Percentiles rank a stretch among this genome's conserved stretches.
Evolutionary conservation across 1,140 invertebrate species (phyloP).

Genomic region (Drosophila suzukii): DNA sequence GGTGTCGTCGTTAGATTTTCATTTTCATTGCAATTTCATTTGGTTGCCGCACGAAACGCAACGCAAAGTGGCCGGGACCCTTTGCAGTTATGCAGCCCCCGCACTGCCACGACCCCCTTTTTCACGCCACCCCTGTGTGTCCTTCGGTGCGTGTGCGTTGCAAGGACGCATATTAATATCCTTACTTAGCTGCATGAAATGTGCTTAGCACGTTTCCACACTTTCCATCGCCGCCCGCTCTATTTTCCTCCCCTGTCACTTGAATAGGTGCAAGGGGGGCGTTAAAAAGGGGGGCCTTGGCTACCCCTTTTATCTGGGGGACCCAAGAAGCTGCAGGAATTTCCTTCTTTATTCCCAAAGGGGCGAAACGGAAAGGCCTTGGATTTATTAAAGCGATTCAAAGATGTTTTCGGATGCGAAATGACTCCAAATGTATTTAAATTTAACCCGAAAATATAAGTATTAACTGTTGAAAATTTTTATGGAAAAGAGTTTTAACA

Average conservation of each 20-base stretch:
- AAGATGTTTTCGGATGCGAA: neutral
- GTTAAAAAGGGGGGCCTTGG: neutral
- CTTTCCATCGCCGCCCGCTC: constrained; percentile 19
- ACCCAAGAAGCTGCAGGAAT: constrained; percentile 24
- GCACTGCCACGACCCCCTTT: neutral
- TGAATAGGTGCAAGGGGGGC: constrained; percentile 1
- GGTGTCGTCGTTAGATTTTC: constrained; percentile 73
- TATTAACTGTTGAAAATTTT: too few relatives aligned
- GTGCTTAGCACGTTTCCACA: constrained; percentile 67
- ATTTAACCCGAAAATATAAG: too few relatives aligned
- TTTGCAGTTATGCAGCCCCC: constrained; percentile 1
- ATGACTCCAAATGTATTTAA: neutral
- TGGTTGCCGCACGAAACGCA: constrained; percentile 72
- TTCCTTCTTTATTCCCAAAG: neutral
- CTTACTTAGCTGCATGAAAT: constrained; percentile 77
- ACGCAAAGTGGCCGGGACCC: constrained; percentile 69
- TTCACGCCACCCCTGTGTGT: constrained; percentile 8
- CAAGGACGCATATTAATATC: constrained; percentile 82
- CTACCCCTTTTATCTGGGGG: neutral
- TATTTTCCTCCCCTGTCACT: neutral
- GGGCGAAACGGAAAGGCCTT: constrained; percentile 5
- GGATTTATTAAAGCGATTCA: constrained; percentile 21
- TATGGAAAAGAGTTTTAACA: too few relatives aligned
- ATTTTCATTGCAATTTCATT: constrained; percentile 83
- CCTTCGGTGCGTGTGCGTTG: constrained; percentile 49